Evolutionary conservation across 30 jellyfish, hydroid and myxozoan species (phyloP), one percentile per base, ranked within the genome.

Genomic region (Rhopilema esculentum): DNA sequence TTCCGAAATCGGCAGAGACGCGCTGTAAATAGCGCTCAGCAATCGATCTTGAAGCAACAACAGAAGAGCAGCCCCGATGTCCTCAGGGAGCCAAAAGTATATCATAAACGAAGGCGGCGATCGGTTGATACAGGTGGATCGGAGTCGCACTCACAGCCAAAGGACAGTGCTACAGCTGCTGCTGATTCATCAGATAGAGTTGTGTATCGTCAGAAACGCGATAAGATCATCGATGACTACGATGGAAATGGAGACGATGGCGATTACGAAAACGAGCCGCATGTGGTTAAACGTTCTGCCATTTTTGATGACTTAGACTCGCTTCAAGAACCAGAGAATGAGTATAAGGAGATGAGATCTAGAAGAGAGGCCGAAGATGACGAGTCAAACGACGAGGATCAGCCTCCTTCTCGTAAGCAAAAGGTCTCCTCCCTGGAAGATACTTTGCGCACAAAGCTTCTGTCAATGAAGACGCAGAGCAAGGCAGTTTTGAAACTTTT

Each of bases 241-340:
- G 97, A 80, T 57, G 97, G 40, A 21, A 86, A n/a, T 52, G 89
- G 61, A 16, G 93, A 75, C 9, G 93, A 89, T 29, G 95, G 66
- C 48, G 88, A 81, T 26, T 79, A 49, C 27, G 97, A 84, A 20
- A 92, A 88, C 70, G 99, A 97, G 75, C 99, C 99, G 22, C 99
- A 96, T 89, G 99, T 96, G 21, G 99, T 96, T 27, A 96, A 96
- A 52, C 92, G 99, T 25, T 96, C 99, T 17, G 99, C 99, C 25
- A 96, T 96, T 8, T 91, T 96, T 65, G 85, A 97, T 77, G 97
- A 91, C 12, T 76, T 95, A 21, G 83, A 70, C 30, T 91, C 97
- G 1, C 78, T 92, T 15, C 48, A 68, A 52, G 51, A 40, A 20
- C 49, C 92, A 50, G 32, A 25, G 53, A 61, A 16, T 30, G 88